Evolutionary conservation across 1,140 invertebrate genomes (phyloP).

Genomic region (Dolichoris vasculosae): DNA sequence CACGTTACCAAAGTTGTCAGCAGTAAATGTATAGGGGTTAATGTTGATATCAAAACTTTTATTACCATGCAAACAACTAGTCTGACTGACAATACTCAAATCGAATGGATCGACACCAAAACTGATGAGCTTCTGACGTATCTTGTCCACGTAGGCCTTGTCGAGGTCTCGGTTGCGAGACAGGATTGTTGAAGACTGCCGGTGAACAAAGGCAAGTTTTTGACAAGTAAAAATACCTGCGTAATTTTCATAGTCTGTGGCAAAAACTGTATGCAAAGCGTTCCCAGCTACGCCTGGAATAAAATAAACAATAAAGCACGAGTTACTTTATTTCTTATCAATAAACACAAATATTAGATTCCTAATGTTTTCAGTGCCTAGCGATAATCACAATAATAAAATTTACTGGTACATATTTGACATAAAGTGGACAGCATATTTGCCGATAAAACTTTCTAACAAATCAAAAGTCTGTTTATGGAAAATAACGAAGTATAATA

Average conservation of each 20-base stretch:
- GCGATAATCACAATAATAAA: no score
- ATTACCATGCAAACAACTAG: conserved; percentile 77
- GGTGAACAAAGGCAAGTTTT: conserved; percentile 82
- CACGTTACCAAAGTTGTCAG: conserved; percentile 80
- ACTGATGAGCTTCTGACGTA: conserved; percentile 77
- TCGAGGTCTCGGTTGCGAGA: conserved; percentile 82
- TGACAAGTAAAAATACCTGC: conserved; percentile 88
- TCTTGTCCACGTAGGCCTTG: conserved; percentile 80
- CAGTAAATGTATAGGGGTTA: conserved; percentile 83
- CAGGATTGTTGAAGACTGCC: conserved; percentile 85
- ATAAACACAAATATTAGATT: no score
- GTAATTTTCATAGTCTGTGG: conserved; percentile 84
- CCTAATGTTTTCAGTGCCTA: no score
- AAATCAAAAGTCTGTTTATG: no score
- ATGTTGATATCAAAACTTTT: conserved; percentile 82
- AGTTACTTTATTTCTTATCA: not conserved
- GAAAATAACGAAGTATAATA: no score
- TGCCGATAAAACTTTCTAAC: no score
- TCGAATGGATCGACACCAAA: conserved; percentile 84
- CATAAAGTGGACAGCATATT: no score
- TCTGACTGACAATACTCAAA: conserved; percentile 83
- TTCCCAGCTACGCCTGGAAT: conserved; percentile 82
- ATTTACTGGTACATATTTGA: no score
- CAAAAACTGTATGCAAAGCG: conserved; percentile 83
- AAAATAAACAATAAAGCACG: not conserved